Conservation (phyloP, 2,797 vertebrate genomes). For the Helicolenus hilgendorfi region DNA sequence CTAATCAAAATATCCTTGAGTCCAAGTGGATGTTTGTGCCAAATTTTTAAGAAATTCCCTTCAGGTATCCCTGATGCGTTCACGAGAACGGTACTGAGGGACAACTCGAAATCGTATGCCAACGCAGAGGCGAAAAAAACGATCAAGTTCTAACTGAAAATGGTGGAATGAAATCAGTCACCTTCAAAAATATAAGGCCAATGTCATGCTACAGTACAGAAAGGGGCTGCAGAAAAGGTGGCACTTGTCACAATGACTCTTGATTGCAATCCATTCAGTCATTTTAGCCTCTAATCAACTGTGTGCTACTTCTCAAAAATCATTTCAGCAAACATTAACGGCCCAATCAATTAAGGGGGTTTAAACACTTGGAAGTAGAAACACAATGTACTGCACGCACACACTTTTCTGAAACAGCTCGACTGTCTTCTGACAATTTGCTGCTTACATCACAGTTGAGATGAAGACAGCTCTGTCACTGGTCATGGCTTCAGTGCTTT, state of each 20-base stretch:
- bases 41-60: too few species aligned
- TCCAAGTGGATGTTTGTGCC: too few species aligned
- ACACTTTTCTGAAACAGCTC: background rate
- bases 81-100: too few species aligned
- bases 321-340: background rate
- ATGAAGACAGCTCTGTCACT: too few species aligned
- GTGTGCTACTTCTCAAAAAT: background rate
- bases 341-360: background rate
- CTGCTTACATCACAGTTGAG: background rate
- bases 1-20: too few species aligned
- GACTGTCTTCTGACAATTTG: background rate
- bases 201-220: background rate
- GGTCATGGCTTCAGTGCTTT: too few species aligned
- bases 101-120: background rate
- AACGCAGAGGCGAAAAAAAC: background rate
- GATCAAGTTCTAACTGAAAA: background rate
- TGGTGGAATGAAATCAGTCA: background rate
- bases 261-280: background rate
- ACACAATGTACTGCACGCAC: background rate
- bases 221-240: background rate
- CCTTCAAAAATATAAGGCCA: background rate
- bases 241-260: background rate
- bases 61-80: too few species aligned
- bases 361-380: background rate
- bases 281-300: background rate